Percentiles rank a stretch among this genome's conserved stretches.
Evolutionary conservation across 2,888 invertebrate species (phyloP).

Genomic region (Drosophila hawaiiensis): DNA sequence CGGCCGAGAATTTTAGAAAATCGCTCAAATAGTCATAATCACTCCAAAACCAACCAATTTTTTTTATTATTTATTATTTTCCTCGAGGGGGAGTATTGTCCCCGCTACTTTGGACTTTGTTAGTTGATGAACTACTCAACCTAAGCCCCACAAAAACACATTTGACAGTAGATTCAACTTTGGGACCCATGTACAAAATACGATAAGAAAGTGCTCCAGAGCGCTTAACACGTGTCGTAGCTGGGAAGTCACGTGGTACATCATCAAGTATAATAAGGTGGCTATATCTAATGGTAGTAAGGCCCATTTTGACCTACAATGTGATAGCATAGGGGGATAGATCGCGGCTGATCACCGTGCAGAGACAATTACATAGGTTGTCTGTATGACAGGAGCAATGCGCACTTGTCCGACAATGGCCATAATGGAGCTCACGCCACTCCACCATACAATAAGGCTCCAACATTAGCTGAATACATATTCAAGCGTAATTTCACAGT

Average conservation of each 20-base stretch:
- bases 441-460: not conserved
- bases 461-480: not conserved
- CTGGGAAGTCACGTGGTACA: not conserved
- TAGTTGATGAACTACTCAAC: not conserved
- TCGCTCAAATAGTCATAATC: not conserved
- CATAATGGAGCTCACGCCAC: not conserved
- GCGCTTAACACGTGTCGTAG: not conserved
- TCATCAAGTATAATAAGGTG: not conserved
- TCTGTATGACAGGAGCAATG: not conserved
- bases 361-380: not conserved
- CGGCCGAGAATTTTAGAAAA: not conserved
- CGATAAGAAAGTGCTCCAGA: not conserved
- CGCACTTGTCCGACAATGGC: not conserved
- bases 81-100: too few relatives aligned
- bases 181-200: not conserved
- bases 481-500: too few relatives aligned
- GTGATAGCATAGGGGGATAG: not conserved
- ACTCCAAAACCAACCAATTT: too few relatives aligned
- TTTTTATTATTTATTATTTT: too few relatives aligned
- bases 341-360: not conserved
- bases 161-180: too few relatives aligned
- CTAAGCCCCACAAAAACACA: not conserved
- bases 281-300: not conserved
- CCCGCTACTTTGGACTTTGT: not conserved
- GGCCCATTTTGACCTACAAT: not conserved